Conservation (phyloP, 2,888 invertebrate species). For the Tetranychus piercei region DNA sequence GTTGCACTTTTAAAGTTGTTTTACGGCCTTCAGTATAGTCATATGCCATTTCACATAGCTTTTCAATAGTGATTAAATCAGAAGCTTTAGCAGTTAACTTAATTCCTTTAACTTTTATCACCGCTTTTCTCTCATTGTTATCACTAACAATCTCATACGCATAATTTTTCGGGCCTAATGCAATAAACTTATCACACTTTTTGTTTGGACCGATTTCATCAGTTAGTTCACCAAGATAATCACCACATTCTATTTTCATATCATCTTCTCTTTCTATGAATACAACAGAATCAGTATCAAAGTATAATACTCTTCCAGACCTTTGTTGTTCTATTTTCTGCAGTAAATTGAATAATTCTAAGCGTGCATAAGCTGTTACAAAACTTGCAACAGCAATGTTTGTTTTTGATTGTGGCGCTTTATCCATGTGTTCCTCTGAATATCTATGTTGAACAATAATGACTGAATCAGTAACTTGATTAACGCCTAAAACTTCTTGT, state of each 20-base stretch:
- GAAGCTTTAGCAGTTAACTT: not conserved
- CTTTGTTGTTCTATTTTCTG: not conserved
- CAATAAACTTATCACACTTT: not conserved
- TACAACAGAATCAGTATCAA: constrained; percentile 32
- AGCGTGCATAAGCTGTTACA: no score
- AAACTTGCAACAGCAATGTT: no score
- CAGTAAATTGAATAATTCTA: no score
- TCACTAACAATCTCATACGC: not conserved
- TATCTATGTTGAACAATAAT: no score
- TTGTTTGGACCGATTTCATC: constrained; percentile 29
- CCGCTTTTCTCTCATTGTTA: not conserved
- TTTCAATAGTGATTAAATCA: not conserved
- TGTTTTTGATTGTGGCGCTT: no score
- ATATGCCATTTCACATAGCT: not conserved
- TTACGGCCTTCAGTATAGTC: not conserved
- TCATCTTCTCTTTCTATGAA: constrained; percentile 23
- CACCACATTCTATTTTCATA: constrained; percentile 24
- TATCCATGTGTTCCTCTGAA: no score
- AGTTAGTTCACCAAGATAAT: constrained; percentile 31
- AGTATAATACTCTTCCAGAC: constrained; percentile 27
- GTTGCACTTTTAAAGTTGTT: not conserved
- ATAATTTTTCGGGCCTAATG: constrained; percentile 7
- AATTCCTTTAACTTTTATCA: constrained; percentile 4
- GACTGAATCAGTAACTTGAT: no score
- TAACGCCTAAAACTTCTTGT: no score